phyloP scores from a whole-genome alignment of 2,888 invertebrate genomes.

The Torymus aiolomorphi region DNA sequence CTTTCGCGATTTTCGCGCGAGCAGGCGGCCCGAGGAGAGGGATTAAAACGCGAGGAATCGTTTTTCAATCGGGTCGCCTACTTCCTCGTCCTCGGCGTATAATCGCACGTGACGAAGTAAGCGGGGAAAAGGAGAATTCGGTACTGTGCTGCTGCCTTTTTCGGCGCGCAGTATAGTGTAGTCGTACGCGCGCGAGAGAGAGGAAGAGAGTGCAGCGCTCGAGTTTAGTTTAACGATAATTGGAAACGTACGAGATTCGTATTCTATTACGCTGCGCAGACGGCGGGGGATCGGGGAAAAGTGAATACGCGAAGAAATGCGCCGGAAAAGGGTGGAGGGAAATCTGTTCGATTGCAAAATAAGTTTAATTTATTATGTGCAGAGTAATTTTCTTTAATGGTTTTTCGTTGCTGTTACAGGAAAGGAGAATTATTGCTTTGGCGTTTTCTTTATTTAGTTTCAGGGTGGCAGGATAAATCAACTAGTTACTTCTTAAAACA shows the following conservation, averaged over 20 bases:
- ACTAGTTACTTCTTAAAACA: no score
- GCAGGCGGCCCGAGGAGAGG: neutral
- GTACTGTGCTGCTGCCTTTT: neutral
- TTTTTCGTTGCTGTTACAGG: no score
- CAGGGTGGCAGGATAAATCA: no score
- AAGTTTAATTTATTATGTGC: slow-evolving; percentile 13
- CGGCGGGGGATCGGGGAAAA: neutral
- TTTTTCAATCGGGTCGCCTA: slow-evolving; percentile 45
- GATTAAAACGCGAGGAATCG: slow-evolving; percentile 51
- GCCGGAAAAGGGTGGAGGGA: neutral
- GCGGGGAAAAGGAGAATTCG: neutral
- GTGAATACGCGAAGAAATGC: neutral
- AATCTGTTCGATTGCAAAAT: slow-evolving; percentile 28
- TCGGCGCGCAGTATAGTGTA: neutral
- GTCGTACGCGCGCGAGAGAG: no score
- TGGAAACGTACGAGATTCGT: slow-evolving; percentile 42
- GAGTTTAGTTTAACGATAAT: slow-evolving; percentile 50
- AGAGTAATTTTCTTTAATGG: neutral
- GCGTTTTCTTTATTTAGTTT: no score
- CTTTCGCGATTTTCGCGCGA: slow-evolving; percentile 44
- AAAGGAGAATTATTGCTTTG: no score
- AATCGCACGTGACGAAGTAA: slow-evolving; percentile 30
- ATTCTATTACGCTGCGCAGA: slow-evolving; percentile 27
- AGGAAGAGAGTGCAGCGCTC: neutral
- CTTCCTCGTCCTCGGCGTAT: slow-evolving; percentile 18